Conservation (phyloP, 2,888 invertebrate species). For the Pristionchus entomophagus region DNA sequence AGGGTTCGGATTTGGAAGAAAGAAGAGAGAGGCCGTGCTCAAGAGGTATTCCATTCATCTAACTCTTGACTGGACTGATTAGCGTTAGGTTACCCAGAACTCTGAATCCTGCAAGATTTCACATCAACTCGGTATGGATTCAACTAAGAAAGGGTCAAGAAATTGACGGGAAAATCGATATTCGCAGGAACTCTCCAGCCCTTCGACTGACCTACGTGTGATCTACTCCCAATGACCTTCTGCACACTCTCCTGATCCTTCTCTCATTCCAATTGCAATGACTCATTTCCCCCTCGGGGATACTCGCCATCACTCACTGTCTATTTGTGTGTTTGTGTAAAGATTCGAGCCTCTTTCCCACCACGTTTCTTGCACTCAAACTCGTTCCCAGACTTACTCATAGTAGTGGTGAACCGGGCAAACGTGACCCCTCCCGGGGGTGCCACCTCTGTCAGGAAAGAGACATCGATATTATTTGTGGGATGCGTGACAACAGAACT, state of each 20-base stretch:
- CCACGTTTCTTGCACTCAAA: background rate
- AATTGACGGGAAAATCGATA: background rate
- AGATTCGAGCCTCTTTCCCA: background rate
- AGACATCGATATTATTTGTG: too few species aligned
- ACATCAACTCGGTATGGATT: background rate
- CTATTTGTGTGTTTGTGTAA: slow-evolving; percentile 20
- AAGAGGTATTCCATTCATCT: slow-evolving; percentile 4
- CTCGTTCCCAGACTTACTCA: background rate
- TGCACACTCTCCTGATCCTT: background rate
- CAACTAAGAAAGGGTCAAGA: background rate
- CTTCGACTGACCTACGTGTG: slow-evolving; percentile 44
- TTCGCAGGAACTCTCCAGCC: slow-evolving; percentile 29
- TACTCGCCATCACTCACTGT: background rate
- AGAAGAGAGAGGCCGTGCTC: slow-evolving; percentile 37
- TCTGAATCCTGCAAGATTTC: too few species aligned
- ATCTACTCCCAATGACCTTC: background rate
- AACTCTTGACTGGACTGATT: too few species aligned
- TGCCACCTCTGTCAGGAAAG: too few species aligned
- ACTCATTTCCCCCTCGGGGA: background rate
- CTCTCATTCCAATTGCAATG: background rate
- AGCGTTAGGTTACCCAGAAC: too few species aligned
- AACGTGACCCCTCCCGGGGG: too few species aligned
- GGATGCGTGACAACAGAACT: too few species aligned
- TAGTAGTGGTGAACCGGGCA: too few species aligned
- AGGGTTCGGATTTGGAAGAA: slow-evolving; percentile 46